Conservation (phyloP, 2,797 vertebrate species). For the Siniperca scherzeri region DNA sequence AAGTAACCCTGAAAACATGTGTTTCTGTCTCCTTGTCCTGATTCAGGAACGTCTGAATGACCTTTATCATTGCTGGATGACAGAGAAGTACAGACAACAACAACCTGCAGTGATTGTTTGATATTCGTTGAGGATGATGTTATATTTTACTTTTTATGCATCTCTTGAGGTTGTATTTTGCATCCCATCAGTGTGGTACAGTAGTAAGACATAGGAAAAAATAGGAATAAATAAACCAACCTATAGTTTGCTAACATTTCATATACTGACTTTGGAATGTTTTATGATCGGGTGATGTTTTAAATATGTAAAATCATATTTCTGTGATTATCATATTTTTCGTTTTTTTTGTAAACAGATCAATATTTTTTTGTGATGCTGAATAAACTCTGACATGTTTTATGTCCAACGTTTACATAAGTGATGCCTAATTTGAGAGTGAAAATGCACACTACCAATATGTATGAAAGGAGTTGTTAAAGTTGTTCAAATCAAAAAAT, state of each 20-base stretch:
- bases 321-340: not conserved
- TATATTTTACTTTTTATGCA: not conserved
- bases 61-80: not conserved
- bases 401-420: not conserved
- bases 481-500: no score
- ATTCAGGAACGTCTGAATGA: not conserved
- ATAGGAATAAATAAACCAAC: no score
- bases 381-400: not conserved
- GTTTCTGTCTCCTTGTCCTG: not conserved
- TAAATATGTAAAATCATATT: no score
- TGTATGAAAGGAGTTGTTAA: no score
- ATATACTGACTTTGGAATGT: not conserved
- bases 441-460: not conserved
- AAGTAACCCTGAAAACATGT: not conserved
- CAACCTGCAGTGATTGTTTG: not conserved
- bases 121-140: not conserved
- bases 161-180: no score
- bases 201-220: no score
- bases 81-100: not conserved
- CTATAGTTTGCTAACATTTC: not conserved
- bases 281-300: not conserved
- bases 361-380: not conserved
- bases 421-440: not conserved
- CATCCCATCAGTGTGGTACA: no score
- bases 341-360: not conserved